Evolutionary conservation across 2,888 invertebrate genomes (phyloP), one percentile per base, ranked within the genome.

Genomic region (Dynastes maya): DNA sequence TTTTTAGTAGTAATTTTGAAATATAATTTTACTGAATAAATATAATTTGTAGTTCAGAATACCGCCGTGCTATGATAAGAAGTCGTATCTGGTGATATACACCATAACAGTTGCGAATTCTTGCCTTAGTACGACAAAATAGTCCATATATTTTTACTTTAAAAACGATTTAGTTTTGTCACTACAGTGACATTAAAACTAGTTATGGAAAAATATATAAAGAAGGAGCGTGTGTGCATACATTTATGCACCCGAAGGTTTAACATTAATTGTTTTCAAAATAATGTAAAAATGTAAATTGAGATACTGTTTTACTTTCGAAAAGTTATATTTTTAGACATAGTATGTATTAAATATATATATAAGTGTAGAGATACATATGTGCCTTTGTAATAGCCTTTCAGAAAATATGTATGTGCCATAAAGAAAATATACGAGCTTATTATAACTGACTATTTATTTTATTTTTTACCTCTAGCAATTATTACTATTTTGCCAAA

Each of bases 301-400:
- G 4, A 37, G n/a, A 16, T 72, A 11, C 16, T 71, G 37, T 72
- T 16, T 55, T 72, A 37, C 37, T 72, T 40, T 37, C 58, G 55
- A 58, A 58, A 22, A 58, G 9, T 5, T 58, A 61, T 61, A 74
- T 74, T 45, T 74, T 61, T 74, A 61, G 45, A 74, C 45, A 61
- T 61, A 29, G 6, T 68, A 45, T 74, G 13, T 16, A 72, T 45
- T 74, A 45, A 9, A 49, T 11, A 51, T 74, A 37, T 5, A 22
- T 22, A 32, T 72, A 72, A 72, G 9, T 58, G 22, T 61, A 74
- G 29, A 71, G 8, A 8, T 45, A 45, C 45, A 58, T 58, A 58
- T 74, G 72, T 74, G 72, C 72, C 72, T 74, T 74, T 74, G 16
- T 45, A 40, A 49, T 74, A 61, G 61, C 72, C 72, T 74, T 74